Conservation (phyloP, 37 sponge, comb jelly and placozoan species). For the Eunapius fragilis region DNA sequence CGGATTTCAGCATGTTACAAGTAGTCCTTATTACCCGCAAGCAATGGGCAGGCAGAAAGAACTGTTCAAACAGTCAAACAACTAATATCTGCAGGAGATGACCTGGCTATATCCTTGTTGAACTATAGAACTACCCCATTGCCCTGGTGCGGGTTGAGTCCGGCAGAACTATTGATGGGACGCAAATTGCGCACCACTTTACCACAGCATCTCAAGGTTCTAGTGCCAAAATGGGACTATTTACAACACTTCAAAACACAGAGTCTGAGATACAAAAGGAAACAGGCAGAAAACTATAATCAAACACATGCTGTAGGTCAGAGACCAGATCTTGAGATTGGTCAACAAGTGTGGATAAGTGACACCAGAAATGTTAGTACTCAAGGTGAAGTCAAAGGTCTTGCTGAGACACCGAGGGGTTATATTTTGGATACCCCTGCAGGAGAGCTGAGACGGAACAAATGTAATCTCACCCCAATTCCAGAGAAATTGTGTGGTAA, state of each 20-base stretch:
- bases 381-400: background rate
- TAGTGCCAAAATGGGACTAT: slow-evolving; percentile 5
- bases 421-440: slow-evolving; percentile 14
- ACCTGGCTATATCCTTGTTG: slow-evolving; percentile 7
- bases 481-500: too few relatives aligned
- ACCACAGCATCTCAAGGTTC: slow-evolving; percentile 5
- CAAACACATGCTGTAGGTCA: background rate
- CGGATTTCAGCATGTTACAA: slow-evolving; percentile 27
- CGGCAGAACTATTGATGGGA: slow-evolving; percentile 27
- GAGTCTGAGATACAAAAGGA: background rate
- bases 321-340: background rate
- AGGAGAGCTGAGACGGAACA: slow-evolving; percentile 3
- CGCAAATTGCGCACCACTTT: slow-evolving; percentile 6
- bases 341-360: background rate
- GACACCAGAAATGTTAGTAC: background rate
- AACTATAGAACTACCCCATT: slow-evolving; percentile 32
- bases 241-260: slow-evolving; percentile 1
- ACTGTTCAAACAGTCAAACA: slow-evolving; percentile 54
- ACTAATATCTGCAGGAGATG: slow-evolving; percentile 6
- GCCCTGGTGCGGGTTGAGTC: slow-evolving; percentile 20
- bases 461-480: background rate
- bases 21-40: slow-evolving; percentile 42
- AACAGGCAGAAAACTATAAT: slow-evolving; percentile 38
- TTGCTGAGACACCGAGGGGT: slow-evolving; percentile 5
- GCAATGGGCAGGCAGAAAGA: slow-evolving; percentile 63